Evolutionary conservation across 2,888 invertebrate species (phyloP).

Genomic region (Nemotelus nigrinus): DNA sequence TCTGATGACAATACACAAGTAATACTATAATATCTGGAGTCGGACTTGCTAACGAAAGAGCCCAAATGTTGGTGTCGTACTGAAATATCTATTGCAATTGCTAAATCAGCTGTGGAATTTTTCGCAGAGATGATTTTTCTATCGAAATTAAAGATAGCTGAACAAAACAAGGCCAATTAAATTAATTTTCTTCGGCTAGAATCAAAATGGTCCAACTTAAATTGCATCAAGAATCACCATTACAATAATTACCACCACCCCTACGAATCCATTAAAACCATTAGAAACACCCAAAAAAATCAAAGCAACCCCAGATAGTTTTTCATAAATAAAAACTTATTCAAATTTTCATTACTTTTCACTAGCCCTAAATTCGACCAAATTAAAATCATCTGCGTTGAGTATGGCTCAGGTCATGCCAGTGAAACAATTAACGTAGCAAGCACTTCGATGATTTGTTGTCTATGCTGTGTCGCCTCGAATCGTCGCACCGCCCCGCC

Average conservation of each 20-base stretch:
- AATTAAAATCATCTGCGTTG: neutral
- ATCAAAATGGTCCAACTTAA: neutral
- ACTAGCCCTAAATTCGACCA: neutral
- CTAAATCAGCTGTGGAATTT: too few relatives aligned
- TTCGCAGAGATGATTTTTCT: too few relatives aligned
- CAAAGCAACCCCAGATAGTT: too few relatives aligned
- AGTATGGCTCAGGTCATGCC: slow-evolving; percentile 1
- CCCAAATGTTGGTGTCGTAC: too few relatives aligned
- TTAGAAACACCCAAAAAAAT: too few relatives aligned
- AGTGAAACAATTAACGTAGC: neutral
- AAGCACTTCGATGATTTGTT: neutral
- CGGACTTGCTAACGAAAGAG: neutral
- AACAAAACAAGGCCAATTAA: neutral
- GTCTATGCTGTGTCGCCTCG: neutral
- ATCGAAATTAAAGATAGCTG: neutral
- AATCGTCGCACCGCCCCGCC: too few relatives aligned
- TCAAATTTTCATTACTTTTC: neutral
- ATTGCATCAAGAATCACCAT: too few relatives aligned
- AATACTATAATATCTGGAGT: neutral
- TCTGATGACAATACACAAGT: neutral
- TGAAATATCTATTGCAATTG: too few relatives aligned
- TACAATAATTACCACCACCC: too few relatives aligned
- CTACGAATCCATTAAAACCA: too few relatives aligned
- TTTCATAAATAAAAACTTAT: too few relatives aligned
- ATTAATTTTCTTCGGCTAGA: neutral